Conservation (phyloP, 23 tunicate species). For the Clavelina lepadiformis region DNA sequence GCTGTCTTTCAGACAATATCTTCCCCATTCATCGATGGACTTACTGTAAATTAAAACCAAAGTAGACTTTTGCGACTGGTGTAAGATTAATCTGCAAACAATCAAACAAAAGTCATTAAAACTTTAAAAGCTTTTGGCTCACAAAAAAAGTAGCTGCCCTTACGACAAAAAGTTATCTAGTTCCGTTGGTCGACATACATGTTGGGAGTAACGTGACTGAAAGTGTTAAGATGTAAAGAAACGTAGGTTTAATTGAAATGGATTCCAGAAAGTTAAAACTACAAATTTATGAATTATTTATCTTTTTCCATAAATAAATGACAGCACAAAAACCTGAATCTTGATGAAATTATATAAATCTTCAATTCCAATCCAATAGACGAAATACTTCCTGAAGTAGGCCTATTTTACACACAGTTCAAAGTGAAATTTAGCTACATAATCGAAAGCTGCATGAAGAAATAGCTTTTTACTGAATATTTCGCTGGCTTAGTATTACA, state of each 20-base stretch:
- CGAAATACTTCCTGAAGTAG: conserved; percentile 34
- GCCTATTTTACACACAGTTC: neutral
- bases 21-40: neutral
- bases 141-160: neutral
- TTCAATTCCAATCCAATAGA: conserved; percentile 26
- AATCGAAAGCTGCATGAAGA: neutral
- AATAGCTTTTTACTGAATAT: no score
- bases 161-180: conserved; percentile 39
- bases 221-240: neutral
- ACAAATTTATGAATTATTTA: no score
- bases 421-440: neutral
- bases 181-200: conserved; percentile 22
- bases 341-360: conserved; percentile 33
- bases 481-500: no score
- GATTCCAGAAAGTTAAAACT: no score
- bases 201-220: conserved; percentile 55
- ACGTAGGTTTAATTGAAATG: no score
- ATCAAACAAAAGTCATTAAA: neutral
- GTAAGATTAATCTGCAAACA: conserved; percentile 21
- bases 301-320: no score
- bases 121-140: neutral
- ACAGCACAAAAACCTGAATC: neutral
- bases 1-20: conserved; percentile 1
- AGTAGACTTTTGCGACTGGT: conserved; percentile 18
- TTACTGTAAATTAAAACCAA: conserved; percentile 2